Evolutionary conservation across 2,888 invertebrate species (phyloP), one percentile per base, ranked within the genome.

Genomic region (Tetragonisca angustula): DNA sequence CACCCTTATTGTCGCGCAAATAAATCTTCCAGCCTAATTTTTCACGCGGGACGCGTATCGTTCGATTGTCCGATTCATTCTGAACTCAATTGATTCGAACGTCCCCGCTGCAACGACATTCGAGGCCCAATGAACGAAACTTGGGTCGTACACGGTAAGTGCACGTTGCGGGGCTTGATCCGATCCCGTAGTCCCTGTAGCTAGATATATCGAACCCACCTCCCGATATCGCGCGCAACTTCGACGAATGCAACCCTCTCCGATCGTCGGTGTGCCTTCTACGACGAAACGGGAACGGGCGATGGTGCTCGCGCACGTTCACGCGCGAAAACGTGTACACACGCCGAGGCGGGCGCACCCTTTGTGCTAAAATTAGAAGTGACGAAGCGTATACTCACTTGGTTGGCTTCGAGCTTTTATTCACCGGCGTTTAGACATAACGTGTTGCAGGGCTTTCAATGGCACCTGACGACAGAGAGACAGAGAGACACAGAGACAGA

Each of bases 311-410:
- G 61, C 70, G 21, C 76, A 67, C 67, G 67, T 64, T 59, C 84
- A 68, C 59, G 70, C 75, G 83, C 83, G 50, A 64, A 65, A 68
- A 81, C 70, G 65, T 64, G 62, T 77, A 64, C 64, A 64, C 64
- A 87, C 79, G 82, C 9, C 9, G 54, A 56, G 65, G 27, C 85
- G 89, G 43, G 82, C 91, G 89, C 91, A 92, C 93, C 92, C 93
- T 93, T 93, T 93, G 93, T 92, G 93, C 93, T 93, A 93, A 93
- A 93, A 92, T 93, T 93, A 92, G 93, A 93, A 92, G 91, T 93
- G 92, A 93, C 92, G 93, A 91, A 90, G 90, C 90, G 90, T 91
- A 89, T 90, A 92, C 90, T 92, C 92, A 91, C 92, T 91, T 90
- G 86, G 88, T 73, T 92, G 91, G 90, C 89, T 91, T 90, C 88